Base-by-base conservation (phyloP, 2,113 vertebrate genomes). In the Oncorhynchus gorbuscha region DNA sequence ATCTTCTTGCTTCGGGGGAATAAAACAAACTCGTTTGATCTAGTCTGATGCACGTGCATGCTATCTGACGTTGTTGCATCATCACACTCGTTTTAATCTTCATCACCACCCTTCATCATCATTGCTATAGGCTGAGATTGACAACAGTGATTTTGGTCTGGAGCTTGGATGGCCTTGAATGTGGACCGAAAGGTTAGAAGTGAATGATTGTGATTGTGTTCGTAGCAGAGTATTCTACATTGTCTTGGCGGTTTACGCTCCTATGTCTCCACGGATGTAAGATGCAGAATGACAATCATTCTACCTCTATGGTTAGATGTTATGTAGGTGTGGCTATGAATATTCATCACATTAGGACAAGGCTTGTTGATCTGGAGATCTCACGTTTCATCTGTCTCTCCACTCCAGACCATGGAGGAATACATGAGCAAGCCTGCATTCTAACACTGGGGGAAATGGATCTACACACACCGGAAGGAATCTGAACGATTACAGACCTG, bases 341-440 rank as follows among this genome's bases (percentile, higher is more conserved):
- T 64, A 64, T n/a, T 64, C 4, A 12, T 22, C 7, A 26, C 20
- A 22, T 64, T 64, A 64, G 22, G 22, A n/a, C 22, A 30, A 13
- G n/a, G 20, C 22, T 45, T 64, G 20, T 64, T 64, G 62, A n/a
- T 58, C 3, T 45, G 9, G 39, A 45, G 39, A 45, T 58, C 55
- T 20, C 51, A 58, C 55, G 55, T 18, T 73, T 62, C 26, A 68
- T 14, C 64, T 39, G 12, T 75, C n/a, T 77, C 14, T 69, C 73
- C 35, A 61, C n/a, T 75, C 49, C 55, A 94, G 93, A 94, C 93
- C 5, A 91, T 94, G 93, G 93, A 94, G 79, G 93, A 94, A 81
- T 94, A 94, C 80, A 94, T 94, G 93, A 93, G 91, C 89, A 94
- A 94, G 81, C 93, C 93, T 65, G 93, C 93, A 4, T 94, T 94